Percentiles rank a stretch among this genome's conserved stretches.
phyloP scores from a whole-genome alignment of 2,797 vertebrate genomes.

The Scyliorhinus canicula region DNA sequence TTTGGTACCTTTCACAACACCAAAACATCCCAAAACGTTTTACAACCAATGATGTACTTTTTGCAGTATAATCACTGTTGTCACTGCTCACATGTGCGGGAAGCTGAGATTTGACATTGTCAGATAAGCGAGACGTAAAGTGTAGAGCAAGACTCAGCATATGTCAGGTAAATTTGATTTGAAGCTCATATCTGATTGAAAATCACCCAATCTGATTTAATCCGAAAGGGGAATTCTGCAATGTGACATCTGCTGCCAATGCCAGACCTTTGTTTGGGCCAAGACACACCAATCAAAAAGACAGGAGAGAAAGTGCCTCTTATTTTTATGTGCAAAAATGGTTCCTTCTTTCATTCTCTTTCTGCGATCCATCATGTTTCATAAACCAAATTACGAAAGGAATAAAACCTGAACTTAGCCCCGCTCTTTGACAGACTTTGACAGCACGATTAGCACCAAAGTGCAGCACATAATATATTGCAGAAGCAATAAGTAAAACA shows the following conservation, averaged over 20 bases:
- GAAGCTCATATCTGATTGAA: not conserved
- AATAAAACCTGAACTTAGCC: not conserved
- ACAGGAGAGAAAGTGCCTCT: not conserved
- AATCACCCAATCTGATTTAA: not conserved
- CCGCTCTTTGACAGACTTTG: not conserved
- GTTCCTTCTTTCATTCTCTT: constrained; percentile 24
- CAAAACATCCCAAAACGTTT: not conserved
- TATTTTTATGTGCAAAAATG: not conserved
- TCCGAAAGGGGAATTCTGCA: not conserved
- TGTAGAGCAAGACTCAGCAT: not conserved
- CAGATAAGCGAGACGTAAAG: not conserved
- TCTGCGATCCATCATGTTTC: not conserved
- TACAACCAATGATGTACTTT: not conserved
- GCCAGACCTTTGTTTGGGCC: not conserved
- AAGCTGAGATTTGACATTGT: not conserved
- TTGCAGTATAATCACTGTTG: not conserved
- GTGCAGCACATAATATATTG: no score
- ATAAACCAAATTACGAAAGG: not conserved
- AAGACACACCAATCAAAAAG: not conserved
- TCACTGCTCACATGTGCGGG: not conserved
- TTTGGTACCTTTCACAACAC: not conserved
- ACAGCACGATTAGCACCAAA: not conserved
- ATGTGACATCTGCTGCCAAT: not conserved
- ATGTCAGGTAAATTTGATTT: not conserved
- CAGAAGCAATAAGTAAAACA: not conserved